Conservation (phyloP, 2,888 invertebrate species). For the Rhyacophila evoluta region DNA sequence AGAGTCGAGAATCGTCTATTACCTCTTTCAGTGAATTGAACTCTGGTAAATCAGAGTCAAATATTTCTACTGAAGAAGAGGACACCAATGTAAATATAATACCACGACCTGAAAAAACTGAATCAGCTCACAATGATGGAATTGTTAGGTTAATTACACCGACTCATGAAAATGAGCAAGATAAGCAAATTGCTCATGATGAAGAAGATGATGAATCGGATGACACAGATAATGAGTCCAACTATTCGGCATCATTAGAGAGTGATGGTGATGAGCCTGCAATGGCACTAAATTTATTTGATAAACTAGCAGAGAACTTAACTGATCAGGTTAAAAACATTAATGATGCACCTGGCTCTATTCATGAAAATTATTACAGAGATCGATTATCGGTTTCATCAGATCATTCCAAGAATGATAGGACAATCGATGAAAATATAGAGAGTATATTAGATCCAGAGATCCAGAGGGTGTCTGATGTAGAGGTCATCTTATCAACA, state of each 20-base stretch:
- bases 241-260: neutral
- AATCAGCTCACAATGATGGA: too few species aligned
- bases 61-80: slow-evolving; percentile 68
- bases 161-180: slow-evolving; percentile 56
- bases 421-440: too few species aligned
- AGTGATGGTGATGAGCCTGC: neutral
- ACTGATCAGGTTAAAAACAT: slow-evolving; percentile 1
- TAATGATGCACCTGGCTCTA: neutral
- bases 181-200: slow-evolving; percentile 57
- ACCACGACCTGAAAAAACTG: slow-evolving; percentile 61
- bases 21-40: slow-evolving; percentile 25
- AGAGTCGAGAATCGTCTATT: slow-evolving; percentile 39
- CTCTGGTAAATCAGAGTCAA: slow-evolving; percentile 59
- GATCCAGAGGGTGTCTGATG: too few species aligned
- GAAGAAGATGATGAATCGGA: slow-evolving; percentile 58
- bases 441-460: too few species aligned
- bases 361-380: neutral
- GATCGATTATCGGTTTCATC: too few species aligned
- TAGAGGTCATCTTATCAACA: too few species aligned
- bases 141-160: slow-evolving; percentile 54
- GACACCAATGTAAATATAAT: slow-evolving; percentile 47
- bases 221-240: slow-evolving; percentile 57
- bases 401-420: neutral
- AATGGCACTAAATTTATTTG: neutral
- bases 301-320: neutral